Evolutionary conservation across 2,888 invertebrate species (phyloP).

Genomic region (Syritta pipiens): DNA sequence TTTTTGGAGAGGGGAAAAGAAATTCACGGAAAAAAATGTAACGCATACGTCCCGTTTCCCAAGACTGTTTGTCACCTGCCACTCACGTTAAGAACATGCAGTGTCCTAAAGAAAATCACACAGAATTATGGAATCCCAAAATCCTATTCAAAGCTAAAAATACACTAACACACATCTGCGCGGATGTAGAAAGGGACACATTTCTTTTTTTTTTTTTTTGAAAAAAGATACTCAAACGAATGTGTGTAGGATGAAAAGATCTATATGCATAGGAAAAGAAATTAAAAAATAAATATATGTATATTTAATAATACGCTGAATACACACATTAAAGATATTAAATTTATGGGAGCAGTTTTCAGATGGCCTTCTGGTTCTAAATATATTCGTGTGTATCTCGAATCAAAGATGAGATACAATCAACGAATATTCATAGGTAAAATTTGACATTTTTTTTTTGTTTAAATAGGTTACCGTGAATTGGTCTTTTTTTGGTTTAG

Average conservation of each 20-base stretch:
- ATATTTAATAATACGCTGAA: conserved; percentile 2
- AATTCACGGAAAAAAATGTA: not conserved
- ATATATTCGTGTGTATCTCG: no score
- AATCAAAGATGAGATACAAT: conserved; percentile 18
- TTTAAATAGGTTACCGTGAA: conserved; percentile 2
- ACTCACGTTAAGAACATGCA: no score
- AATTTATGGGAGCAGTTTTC: conserved; percentile 18
- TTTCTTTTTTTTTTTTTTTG: not conserved
- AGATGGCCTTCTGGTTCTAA: conserved; percentile 3
- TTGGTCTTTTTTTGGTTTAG: no score
- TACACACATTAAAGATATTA: conserved; percentile 21
- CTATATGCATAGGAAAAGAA: not conserved
- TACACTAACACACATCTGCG: conserved; percentile 11
- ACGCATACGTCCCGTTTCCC: no score
- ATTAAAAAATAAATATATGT: no score
- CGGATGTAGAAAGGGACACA: not conserved
- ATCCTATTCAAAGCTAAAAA: conserved; percentile 30
- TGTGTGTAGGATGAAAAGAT: conserved; percentile 4
- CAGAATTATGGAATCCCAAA: conserved; percentile 15
- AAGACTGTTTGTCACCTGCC: conserved; percentile 37
- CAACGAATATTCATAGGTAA: no score
- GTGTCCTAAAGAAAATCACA: conserved; percentile 34
- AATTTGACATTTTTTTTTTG: not conserved
- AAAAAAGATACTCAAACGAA: not conserved
- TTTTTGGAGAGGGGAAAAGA: no score